phyloP scores from a whole-genome alignment of 2,113 vertebrate species.

The Cyphomyrus plagiostoma region DNA sequence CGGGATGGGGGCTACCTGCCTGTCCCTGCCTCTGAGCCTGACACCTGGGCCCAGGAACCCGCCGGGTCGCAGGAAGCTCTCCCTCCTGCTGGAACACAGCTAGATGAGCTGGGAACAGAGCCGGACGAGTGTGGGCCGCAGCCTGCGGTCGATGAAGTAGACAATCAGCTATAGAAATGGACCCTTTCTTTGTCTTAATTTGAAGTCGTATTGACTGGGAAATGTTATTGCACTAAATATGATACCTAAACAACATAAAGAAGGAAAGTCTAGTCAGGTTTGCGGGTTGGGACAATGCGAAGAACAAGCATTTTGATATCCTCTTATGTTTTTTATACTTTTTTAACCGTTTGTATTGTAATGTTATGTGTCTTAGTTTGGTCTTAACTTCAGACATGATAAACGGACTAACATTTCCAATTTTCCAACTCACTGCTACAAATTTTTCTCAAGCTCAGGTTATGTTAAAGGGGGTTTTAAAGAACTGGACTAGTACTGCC shows the following conservation, averaged over 20 bases:
- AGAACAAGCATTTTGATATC: slow-evolving; percentile 12
- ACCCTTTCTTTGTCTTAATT: slow-evolving; percentile 34
- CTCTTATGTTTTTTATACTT: slow-evolving; percentile 17
- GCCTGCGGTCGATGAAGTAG: slow-evolving; percentile 58
- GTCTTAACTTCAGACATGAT: slow-evolving; percentile 13
- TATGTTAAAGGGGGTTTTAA: neutral
- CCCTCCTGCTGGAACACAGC: slow-evolving; percentile 38
- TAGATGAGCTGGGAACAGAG: slow-evolving; percentile 36
- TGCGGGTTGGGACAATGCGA: neutral
- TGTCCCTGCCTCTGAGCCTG: slow-evolving; percentile 39
- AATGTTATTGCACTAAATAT: slow-evolving; percentile 47
- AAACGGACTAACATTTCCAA: neutral
- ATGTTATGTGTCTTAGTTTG: slow-evolving; percentile 26
- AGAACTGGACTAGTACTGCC: neutral
- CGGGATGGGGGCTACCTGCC: slow-evolving; percentile 77
- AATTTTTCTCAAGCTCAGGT: neutral
- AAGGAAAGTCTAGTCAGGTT: slow-evolving; percentile 15
- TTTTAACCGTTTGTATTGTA: slow-evolving; percentile 36
- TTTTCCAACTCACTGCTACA: neutral
- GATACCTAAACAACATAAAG: slow-evolving; percentile 14
- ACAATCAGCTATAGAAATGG: slow-evolving; percentile 47
- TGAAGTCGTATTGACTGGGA: slow-evolving; percentile 9
- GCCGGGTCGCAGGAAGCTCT: slow-evolving; percentile 42
- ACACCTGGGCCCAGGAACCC: slow-evolving; percentile 37
- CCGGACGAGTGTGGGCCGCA: slow-evolving; percentile 42